Evolutionary conservation across 2,113 vertebrate genomes (phyloP), one percentile per base, ranked within the genome.

Genomic region (Chionodraco myersi): DNA sequence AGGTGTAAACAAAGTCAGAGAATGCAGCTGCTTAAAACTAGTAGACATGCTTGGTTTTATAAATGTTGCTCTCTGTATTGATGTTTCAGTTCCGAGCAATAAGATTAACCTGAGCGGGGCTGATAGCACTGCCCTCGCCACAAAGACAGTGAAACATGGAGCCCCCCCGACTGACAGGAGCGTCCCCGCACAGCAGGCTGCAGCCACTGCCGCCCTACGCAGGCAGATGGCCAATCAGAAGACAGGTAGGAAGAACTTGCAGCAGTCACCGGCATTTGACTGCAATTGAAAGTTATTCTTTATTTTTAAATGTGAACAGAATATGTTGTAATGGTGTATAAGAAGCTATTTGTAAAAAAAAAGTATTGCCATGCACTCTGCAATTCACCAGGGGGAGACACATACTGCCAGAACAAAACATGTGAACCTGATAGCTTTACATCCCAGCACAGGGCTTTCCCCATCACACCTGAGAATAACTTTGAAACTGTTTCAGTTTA

Each of bases 101-200:
- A 95, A 92, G 77, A 93, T 94, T 77, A 94, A 95, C 86, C 93
- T 96, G 14, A 96, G 95, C 0, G 96, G 97, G 2, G 96, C 97
- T 0, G 97, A 99, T 15, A 98, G 96, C 89, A 97, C 97, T 0
- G 96, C 97, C 85, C 95, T 99, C 8, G 97, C 96, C 21, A 98
- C 97, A 6, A 99, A 98, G 90, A 99, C 97, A 0, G 97, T 99
- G 65, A 99, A 97, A 74, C 97, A 98, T 0, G 96, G 97, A 0
- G 96, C 97, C 0, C 97, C 97, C 3, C 93, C 94, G 6, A 30
- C 59, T 1, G 95, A 95, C 82, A 94, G 86, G 79, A 53, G 64
- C 57, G 94, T 95, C 77, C 30, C 97, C 0, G 96, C 98, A 18
- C 94, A 97, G 1, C 97, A 98, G 65, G 97, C 97, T 1, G 98